Evolutionary conservation across 2,888 invertebrate species (phyloP).

Genomic region (Leptura quadrifasciata): DNA sequence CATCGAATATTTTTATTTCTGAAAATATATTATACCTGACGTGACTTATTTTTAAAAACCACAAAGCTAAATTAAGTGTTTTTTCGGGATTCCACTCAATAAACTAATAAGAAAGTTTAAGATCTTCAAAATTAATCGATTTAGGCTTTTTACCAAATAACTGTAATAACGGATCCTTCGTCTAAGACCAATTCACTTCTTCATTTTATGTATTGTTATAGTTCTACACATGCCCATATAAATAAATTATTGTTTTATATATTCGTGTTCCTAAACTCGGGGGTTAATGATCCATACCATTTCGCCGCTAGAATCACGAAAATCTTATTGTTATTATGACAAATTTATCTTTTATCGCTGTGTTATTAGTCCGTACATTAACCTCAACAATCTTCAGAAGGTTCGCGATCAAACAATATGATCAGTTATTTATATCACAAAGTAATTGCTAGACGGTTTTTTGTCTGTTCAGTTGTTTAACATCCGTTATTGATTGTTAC

Average conservation of each 20-base stretch:
- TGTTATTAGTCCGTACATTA: background rate
- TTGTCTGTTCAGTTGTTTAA: background rate
- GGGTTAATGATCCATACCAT: background rate
- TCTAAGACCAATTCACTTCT: too few relatives aligned
- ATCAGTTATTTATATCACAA: background rate
- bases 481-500: background rate
- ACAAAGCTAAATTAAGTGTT: too few relatives aligned
- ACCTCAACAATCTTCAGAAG: background rate
- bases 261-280: background rate
- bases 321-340: background rate
- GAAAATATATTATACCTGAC: too few relatives aligned
- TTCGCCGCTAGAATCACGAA: background rate
- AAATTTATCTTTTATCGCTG: background rate
- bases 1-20: too few relatives aligned
- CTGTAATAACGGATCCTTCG: too few relatives aligned
- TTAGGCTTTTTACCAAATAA: too few relatives aligned
- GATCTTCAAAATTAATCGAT: too few relatives aligned
- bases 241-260: background rate
- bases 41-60: too few relatives aligned
- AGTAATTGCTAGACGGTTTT: background rate
- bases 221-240: background rate
- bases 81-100: too few relatives aligned
- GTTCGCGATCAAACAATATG: background rate
- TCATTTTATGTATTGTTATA: too few relatives aligned
- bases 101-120: too few relatives aligned